Evolutionary conservation across 2,797 vertebrate species (phyloP).

Genomic region (Harpagifer antarcticus): DNA sequence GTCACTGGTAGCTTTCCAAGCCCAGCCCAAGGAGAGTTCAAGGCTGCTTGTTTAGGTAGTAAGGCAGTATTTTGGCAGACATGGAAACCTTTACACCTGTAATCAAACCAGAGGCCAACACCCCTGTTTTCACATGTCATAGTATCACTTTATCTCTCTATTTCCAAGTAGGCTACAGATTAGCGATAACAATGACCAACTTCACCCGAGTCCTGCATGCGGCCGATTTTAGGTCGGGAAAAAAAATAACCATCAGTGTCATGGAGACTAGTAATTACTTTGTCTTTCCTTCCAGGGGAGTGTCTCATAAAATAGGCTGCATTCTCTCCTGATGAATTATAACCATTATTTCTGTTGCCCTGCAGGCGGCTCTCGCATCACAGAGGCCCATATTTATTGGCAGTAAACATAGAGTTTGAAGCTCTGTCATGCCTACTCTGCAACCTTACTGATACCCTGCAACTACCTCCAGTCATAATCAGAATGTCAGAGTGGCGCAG

Average conservation of each 20-base stretch:
- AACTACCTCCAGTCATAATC: slow-evolving; percentile 78
- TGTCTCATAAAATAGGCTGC: slow-evolving; percentile 47
- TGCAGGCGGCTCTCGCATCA: slow-evolving; percentile 61
- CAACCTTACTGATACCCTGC: slow-evolving; percentile 66
- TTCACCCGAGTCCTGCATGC: slow-evolving; percentile 6
- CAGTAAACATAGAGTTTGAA: slow-evolving; percentile 71
- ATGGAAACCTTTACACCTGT: slow-evolving; percentile 62
- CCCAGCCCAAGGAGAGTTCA: slow-evolving; percentile 28
- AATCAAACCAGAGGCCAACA: slow-evolving; percentile 61
- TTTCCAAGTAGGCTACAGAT: slow-evolving; percentile 16
- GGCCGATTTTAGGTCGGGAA: slow-evolving; percentile 37
- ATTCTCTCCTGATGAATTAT: slow-evolving; percentile 66
- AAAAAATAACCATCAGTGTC: slow-evolving; percentile 56
- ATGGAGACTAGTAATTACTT: slow-evolving; percentile 54
- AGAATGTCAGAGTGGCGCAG: slow-evolving; percentile 70
- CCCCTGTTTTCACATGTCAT: slow-evolving; percentile 45
- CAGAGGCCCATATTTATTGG: slow-evolving; percentile 59
- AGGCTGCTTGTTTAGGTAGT: slow-evolving; percentile 64
- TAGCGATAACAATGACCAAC: slow-evolving; percentile 14
- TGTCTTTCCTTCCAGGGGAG: slow-evolving; percentile 50
- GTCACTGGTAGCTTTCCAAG: slow-evolving; percentile 49
- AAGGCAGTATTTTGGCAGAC: slow-evolving; percentile 43
- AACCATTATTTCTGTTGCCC: slow-evolving; percentile 54
- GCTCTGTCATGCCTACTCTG: slow-evolving; percentile 69
- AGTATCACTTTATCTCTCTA: slow-evolving; percentile 20